Evolutionary conservation across 2,888 invertebrate genomes (phyloP), one percentile per base, ranked within the genome.

Genomic region (Pomacea canaliculata): DNA sequence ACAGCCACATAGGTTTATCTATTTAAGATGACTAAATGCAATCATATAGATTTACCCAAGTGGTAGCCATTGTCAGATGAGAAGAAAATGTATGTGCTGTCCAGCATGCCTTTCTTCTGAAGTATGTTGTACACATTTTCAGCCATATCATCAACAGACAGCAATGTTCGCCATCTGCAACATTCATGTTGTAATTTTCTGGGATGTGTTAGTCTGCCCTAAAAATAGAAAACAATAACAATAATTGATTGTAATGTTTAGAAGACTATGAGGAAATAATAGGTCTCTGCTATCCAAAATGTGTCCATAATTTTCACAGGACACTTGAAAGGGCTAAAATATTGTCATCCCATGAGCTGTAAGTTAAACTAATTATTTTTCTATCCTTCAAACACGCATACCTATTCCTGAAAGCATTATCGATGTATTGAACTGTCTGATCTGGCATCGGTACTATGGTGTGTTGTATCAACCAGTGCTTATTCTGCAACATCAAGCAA

Each of bases 21-120:
- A 23, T 23, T 23, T 23, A 23, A 56, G 16, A 56, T 13, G 51
- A 10, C 8, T 13, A 16, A 56, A 56, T 7, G 3, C 16, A 56
- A 56, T 56, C 16, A 10, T 3, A 8, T 56, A 13, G 10, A 56
- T 81, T 74, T 80, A 95, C 96, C 96, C 83, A 97, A 92, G 91
- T 97, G 97, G 91, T 94, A 97, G 46, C 97, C 97, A 91, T 97
- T 96, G 88, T 97, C 97, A 0, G 97, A 97, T 0, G 96, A 95
- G 85, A 94, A 96, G 72, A 97, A 93, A 0, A 97, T 88, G 85
- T 95, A 96, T 0, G 97, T 97, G 83, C 95, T 93, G 0, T 95
- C 92, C 9, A 96, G 86, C 1, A 94, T 79, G 1, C 92, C 89
- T 2, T 91, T 90, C 0, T 88, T 86, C 59, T 93, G 91, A 48